phyloP scores from a whole-genome alignment of 2,888 invertebrate species.

The Drosophila bunnanda region DNA sequence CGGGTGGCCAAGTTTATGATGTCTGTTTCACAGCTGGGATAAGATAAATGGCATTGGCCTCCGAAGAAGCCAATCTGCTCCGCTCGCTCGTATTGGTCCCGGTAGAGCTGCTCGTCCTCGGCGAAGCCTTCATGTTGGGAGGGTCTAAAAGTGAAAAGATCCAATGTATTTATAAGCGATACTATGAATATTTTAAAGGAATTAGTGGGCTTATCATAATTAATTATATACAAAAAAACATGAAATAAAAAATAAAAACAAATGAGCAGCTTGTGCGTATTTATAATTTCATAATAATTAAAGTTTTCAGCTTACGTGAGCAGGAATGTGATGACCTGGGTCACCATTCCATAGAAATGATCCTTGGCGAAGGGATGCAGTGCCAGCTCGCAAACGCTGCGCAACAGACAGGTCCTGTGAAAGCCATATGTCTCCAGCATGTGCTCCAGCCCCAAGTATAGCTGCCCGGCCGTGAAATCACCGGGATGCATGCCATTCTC shows the following conservation, averaged over 20 bases:
- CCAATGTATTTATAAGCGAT: neutral
- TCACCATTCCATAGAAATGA: slow-evolving; percentile 86
- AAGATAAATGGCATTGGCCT: slow-evolving; percentile 79
- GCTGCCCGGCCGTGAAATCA: slow-evolving; percentile 81
- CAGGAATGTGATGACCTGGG: slow-evolving; percentile 88
- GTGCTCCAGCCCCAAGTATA: slow-evolving; percentile 76
- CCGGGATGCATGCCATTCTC: slow-evolving; percentile 58
- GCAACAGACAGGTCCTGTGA: slow-evolving; percentile 88
- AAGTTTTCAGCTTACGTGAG: slow-evolving; percentile 87
- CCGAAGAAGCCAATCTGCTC: slow-evolving; percentile 81
- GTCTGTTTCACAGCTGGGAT: slow-evolving; percentile 77
- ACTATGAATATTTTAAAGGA: neutral
- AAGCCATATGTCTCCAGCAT: slow-evolving; percentile 85
- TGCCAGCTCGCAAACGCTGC: slow-evolving; percentile 89
- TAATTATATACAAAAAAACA: too few species aligned
- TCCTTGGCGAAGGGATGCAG: slow-evolving; percentile 87
- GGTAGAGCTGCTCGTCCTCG: slow-evolving; percentile 84
- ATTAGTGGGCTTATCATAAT: too few species aligned
- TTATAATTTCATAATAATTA: neutral
- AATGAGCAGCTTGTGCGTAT: neutral
- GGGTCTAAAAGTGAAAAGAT: slow-evolving; percentile 80
- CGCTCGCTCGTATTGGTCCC: slow-evolving; percentile 78
- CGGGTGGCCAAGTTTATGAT: slow-evolving; percentile 67
- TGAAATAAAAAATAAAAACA: neutral
- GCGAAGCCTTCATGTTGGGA: slow-evolving; percentile 86